phyloP scores from a whole-genome alignment of 2,888 invertebrate species.

The Drosophila mulleri region DNA sequence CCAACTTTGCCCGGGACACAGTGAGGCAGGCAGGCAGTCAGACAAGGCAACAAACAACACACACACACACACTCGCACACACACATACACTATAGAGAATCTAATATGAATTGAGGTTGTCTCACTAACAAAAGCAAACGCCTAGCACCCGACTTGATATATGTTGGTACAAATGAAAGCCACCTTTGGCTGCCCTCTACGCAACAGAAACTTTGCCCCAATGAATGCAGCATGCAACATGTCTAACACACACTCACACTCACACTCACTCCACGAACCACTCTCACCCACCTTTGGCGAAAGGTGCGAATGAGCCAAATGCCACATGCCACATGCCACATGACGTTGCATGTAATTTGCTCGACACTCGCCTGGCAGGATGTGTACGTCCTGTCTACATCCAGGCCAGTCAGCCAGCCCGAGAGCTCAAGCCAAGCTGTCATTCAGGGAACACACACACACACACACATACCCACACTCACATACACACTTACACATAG shows the following conservation, averaged over 20 bases:
- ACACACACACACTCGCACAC: slow-evolving; percentile 29
- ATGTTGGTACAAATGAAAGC: slow-evolving; percentile 52
- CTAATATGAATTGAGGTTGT: slow-evolving; percentile 84
- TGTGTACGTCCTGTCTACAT: slow-evolving; percentile 69
- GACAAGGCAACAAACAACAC: slow-evolving; percentile 57
- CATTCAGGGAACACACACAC: slow-evolving; percentile 66
- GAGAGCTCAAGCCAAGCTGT: slow-evolving; percentile 57
- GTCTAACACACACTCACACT: neutral
- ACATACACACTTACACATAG: slow-evolving; percentile 32
- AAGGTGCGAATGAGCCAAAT: slow-evolving; percentile 78
- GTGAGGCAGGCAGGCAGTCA: slow-evolving; percentile 45
- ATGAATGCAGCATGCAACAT: slow-evolving; percentile 65
- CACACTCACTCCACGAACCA: no score
- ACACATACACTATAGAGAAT: slow-evolving; percentile 54
- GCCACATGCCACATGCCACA: slow-evolving; percentile 77
- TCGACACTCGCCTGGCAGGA: slow-evolving; percentile 67
- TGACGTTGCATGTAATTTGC: slow-evolving; percentile 81
- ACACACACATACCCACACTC: slow-evolving; percentile 20
- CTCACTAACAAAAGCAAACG: slow-evolving; percentile 78
- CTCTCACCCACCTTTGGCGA: slow-evolving; percentile 1
- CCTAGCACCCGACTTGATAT: slow-evolving; percentile 56
- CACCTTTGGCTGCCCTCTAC: slow-evolving; percentile 67
- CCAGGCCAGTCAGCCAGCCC: slow-evolving; percentile 64
- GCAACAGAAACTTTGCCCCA: slow-evolving; percentile 63
- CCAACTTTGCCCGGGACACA: slow-evolving; percentile 69